Evolutionary conservation across 1,140 invertebrate genomes (phyloP).

Genomic region (Calosoma granatense): DNA sequence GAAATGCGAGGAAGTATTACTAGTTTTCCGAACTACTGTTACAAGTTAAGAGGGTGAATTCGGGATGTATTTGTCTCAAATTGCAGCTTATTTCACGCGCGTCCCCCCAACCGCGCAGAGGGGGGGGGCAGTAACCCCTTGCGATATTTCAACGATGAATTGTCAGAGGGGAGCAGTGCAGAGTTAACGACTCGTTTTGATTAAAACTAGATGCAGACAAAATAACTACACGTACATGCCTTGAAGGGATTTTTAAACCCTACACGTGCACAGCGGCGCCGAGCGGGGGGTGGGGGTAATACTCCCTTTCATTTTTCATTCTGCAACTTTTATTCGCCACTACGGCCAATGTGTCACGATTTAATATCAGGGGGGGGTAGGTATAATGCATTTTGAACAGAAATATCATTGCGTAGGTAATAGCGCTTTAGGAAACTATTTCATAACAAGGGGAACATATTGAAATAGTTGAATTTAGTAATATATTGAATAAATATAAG

Average conservation of each 20-base stretch:
- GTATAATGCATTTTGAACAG: too few species aligned
- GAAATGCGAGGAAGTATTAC: too few species aligned
- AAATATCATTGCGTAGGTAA: too few species aligned
- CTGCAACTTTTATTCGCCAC: not conserved
- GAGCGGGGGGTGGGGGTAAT: not conserved
- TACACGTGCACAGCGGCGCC: too few species aligned
- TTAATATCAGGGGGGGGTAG: too few species aligned
- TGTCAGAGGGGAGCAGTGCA: not conserved
- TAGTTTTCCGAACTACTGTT: too few species aligned
- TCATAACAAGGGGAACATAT: too few species aligned
- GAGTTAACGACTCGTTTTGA: constrained; percentile 4
- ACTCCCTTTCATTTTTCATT: not conserved
- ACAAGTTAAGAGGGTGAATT: too few species aligned
- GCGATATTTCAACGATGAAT: not conserved
- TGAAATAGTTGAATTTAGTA: too few species aligned
- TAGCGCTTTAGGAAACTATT: too few species aligned
- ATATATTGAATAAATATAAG: too few species aligned
- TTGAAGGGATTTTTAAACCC: not conserved
- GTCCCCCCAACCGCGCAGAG: not conserved
- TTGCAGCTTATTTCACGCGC: constrained; percentile 5
- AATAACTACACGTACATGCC: not conserved
- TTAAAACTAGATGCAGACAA: constrained; percentile 6
- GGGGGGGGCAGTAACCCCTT: not conserved
- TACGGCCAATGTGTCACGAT: not conserved
- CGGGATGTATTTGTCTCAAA: constrained; percentile 2